Evolutionary conservation across 1,140 invertebrate genomes (phyloP).

Genomic region (Aphaenogaster floridana): DNA sequence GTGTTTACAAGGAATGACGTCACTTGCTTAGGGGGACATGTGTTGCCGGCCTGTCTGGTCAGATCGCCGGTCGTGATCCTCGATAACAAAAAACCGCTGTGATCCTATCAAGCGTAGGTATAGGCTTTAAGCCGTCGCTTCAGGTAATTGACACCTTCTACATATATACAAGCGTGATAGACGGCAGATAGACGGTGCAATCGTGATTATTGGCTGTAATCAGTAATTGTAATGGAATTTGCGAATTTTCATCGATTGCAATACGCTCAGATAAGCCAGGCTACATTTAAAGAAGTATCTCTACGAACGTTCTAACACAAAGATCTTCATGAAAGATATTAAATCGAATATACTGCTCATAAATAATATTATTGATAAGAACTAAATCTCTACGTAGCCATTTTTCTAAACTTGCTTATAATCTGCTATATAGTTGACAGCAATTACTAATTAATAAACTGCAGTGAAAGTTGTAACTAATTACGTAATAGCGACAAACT

Average conservation of each 20-base stretch:
- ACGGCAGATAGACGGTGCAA: conserved; percentile 11
- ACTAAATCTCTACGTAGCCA: neutral
- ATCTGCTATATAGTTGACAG: neutral
- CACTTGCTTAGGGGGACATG: conserved; percentile 73
- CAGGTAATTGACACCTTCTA: conserved; percentile 64
- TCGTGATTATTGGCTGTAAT: conserved; percentile 25
- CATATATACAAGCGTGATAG: neutral
- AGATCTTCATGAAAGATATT: neutral
- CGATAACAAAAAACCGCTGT: conserved; percentile 68
- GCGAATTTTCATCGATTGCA: conserved; percentile 9
- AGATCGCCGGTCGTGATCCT: conserved; percentile 74
- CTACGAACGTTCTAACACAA: neutral
- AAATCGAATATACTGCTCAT: neutral
- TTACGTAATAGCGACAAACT: conserved; percentile 13
- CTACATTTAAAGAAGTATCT: conserved; percentile 22
- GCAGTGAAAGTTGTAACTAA: conserved; percentile 32
- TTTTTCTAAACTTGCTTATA: conserved; percentile 7
- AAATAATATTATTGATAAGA: conserved; percentile 32
- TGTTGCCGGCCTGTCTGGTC: conserved; percentile 78
- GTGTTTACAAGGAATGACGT: conserved; percentile 75
- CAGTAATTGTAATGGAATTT: conserved; percentile 42
- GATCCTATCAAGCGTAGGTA: conserved; percentile 52
- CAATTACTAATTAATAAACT: conserved; percentile 27
- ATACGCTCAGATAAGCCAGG: neutral
- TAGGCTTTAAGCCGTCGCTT: conserved; percentile 17